Evolutionary conservation across 1,140 invertebrate genomes (phyloP).

Genomic region (Drosophila willistoni): DNA sequence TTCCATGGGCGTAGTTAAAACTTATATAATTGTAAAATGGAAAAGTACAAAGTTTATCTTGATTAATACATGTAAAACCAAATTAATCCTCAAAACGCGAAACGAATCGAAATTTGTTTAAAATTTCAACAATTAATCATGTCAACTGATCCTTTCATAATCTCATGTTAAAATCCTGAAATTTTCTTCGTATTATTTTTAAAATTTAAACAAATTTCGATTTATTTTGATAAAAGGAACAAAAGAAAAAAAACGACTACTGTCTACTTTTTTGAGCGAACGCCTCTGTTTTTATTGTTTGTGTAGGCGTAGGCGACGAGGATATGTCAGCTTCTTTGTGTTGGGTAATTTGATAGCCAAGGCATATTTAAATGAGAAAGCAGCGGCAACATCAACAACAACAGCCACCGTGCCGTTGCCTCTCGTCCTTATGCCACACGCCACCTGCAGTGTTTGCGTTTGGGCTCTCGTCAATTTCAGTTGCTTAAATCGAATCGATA

Average conservation of each 20-base stretch:
- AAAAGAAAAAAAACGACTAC: not conserved
- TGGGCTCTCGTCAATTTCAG: slow-evolving; percentile 26
- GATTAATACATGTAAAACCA: no score
- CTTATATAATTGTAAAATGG: not conserved
- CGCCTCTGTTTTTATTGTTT: slow-evolving; percentile 6
- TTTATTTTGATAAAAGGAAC: not conserved
- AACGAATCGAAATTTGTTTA: no score
- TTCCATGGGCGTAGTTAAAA: not conserved
- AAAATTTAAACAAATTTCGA: not conserved
- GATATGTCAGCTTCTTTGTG: slow-evolving; percentile 38
- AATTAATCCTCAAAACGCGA: no score
- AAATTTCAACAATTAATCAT: no score
- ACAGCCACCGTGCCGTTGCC: not conserved
- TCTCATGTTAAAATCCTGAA: not conserved
- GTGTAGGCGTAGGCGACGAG: slow-evolving; percentile 7
- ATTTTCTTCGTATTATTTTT: not conserved
- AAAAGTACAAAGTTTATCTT: not conserved
- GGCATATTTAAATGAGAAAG: slow-evolving; percentile 57
- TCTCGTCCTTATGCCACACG: not conserved
- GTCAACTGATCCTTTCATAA: not conserved
- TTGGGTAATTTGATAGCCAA: slow-evolving; percentile 68
- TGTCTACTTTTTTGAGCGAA: not conserved
- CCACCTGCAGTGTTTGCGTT: slow-evolving; percentile 48
- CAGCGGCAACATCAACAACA: slow-evolving; percentile 55
- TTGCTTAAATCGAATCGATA: slow-evolving; percentile 62